Base-by-base conservation (phyloP, 37 sponge, comb jelly and placozoan species). In the Oscarella lobularis region DNA sequence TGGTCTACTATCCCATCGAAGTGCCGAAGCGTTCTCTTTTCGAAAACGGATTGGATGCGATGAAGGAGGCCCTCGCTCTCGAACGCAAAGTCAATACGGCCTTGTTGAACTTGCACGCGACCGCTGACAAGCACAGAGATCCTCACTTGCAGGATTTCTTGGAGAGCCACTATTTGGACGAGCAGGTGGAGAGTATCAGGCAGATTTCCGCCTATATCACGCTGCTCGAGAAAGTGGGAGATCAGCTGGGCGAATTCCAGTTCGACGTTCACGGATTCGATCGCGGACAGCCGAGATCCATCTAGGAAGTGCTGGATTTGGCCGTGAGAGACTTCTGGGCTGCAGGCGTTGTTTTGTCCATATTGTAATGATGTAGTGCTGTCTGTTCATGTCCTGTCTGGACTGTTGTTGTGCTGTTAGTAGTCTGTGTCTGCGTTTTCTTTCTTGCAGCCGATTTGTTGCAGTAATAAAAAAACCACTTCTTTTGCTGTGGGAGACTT, bases 61-160 rank as follows among this genome's bases (percentile, higher is more conserved):
- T 91, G 85, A 31, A 76, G 36, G 74, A 80, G n/a, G 85, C 92
- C 37, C 85, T 88, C 29, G 74, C 70, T 32, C 80, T 91, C 72
- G 92, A 91, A 74, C 75, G 41, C 3, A 68, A 66, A 37, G 92
- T 91, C 55, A 91, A 91, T 85, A 72, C 87, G 76, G 78, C 92
- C 14, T 83, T 91, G 6, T 80, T 91, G 38, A 85, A 91, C 40
- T 81, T 91, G 4, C 92, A 91, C 78, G 71, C 67, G 39, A 55
- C 85, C 32, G 78, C 89, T 31, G 85, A 88, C 74, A 74, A 39
- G 34, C 67, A 81, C 39, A 75, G 40, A 31, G 92, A 91, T 74
- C 81, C 37, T 54, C 88, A 88, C 37, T 75, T 88, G 37, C 31
- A 71, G 33, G 82, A 78, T 37, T 79, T 82, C 75, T 35, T 79